Evolutionary conservation across 2,113 vertebrate species (phyloP).

Genomic region (Todiramphus chloris): DNA sequence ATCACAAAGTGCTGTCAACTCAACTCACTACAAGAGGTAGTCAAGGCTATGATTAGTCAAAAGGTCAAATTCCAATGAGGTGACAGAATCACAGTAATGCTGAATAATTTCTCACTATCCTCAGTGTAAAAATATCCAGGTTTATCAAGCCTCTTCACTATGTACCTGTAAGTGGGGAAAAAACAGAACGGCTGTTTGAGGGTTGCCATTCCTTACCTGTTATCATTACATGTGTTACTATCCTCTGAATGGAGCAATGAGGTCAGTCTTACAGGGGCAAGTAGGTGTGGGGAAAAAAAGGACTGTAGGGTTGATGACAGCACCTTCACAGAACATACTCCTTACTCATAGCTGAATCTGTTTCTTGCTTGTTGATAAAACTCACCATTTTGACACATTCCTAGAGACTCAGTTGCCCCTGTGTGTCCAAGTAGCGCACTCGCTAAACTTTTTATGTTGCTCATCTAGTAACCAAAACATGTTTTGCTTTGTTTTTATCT

Average conservation of each 20-base stretch:
- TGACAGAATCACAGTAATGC: neutral
- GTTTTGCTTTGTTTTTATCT: neutral
- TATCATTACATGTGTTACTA: neutral
- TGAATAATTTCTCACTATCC: neutral
- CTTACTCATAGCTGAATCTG: neutral
- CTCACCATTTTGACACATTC: neutral
- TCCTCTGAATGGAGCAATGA: rapidly evolving
- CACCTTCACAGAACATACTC: neutral
- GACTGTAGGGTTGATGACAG: neutral
- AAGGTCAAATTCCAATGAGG: neutral
- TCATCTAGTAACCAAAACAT: neutral
- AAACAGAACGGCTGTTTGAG: rapidly evolving
- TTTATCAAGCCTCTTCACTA: neutral
- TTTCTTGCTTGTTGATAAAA: neutral
- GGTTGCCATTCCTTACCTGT: neutral
- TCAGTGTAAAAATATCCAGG: neutral
- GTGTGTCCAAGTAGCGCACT: neutral
- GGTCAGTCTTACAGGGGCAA: neutral
- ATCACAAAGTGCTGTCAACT: neutral
- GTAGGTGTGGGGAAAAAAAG: neutral
- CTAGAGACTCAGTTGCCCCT: neutral
- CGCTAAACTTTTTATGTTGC: neutral
- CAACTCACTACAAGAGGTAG: neutral
- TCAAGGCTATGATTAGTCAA: neutral
- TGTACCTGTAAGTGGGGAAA: rapidly evolving